A percentile compares a stretch with the other conserved stretches of the same genome.
phyloP scores from a whole-genome alignment of 2,113 vertebrate genomes.

The Myocastor coypus region DNA sequence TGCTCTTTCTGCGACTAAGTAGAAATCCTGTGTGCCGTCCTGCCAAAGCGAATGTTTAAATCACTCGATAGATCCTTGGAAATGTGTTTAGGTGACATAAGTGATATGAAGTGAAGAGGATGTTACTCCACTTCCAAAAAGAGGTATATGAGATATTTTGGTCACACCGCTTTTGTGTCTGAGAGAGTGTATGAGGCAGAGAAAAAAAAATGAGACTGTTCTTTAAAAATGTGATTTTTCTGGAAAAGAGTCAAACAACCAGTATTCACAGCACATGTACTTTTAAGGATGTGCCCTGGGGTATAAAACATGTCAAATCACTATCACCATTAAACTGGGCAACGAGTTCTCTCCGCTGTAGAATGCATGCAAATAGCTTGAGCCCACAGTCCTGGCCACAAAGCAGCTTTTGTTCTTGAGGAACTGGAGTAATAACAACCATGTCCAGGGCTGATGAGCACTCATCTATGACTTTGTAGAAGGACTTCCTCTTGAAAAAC shows the following conservation, averaged over 20 bases:
- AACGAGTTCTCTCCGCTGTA: neutral
- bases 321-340: neutral
- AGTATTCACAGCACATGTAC: neutral
- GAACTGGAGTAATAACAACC: neutral
- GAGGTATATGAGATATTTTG: neutral
- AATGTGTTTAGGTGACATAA: neutral
- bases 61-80: neutral
- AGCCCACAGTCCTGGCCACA: neutral
- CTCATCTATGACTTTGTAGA: neutral
- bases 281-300: neutral
- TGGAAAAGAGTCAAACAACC: neutral
- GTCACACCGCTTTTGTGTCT: neutral
- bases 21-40: neutral
- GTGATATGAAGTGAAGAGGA: neutral
- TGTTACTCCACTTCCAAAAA: neutral
- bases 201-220: neutral
- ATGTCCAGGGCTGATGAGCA: neutral
- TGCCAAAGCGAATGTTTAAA: neutral
- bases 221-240: neutral
- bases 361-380: neutral
- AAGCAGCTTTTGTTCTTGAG: neutral
- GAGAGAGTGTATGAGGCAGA: neutral
- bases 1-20: neutral
- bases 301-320: neutral
- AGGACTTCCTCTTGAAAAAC: neutral